Percentiles rank a stretch among this genome's conserved stretches.
Conservation (phyloP, 1,140 invertebrate genomes). For the Elymnias hypermnestra region DNA sequence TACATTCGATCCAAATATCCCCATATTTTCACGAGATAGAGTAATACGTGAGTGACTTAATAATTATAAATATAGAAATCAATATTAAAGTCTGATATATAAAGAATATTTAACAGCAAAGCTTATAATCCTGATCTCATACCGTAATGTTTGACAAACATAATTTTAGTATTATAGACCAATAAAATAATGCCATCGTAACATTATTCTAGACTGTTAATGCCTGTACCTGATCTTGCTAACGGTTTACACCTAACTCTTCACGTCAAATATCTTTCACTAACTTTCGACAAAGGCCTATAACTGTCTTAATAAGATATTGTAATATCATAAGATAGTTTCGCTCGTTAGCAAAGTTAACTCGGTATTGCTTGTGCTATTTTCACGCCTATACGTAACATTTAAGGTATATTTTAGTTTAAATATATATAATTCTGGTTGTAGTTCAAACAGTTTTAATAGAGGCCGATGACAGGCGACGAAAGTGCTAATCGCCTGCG, state of each 20-base stretch:
- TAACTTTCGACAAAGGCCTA: conserved; percentile 16
- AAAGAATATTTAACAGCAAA: too few relatives aligned
- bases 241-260: conserved; percentile 13
- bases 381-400: conserved; percentile 2
- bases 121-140: too few relatives aligned
- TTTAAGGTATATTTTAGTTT: conserved; percentile 16
- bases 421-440: conserved; percentile 15
- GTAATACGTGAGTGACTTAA: too few relatives aligned
- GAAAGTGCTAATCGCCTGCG: conserved; percentile 61
- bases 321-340: conserved; percentile 1
- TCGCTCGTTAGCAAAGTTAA: not conserved
- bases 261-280: conserved; percentile 15
- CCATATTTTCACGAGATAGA: too few relatives aligned
- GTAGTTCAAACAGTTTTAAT: conserved; percentile 26
- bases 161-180: too few relatives aligned
- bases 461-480: conserved; percentile 51
- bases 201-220: too few relatives aligned
- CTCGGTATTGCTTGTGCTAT: not conserved
- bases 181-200: too few relatives aligned
- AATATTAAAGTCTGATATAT: too few relatives aligned
- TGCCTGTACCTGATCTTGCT: conserved; percentile 11
- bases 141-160: too few relatives aligned
- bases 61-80: too few relatives aligned
- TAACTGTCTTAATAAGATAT: conserved; percentile 16
- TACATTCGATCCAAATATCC: too few relatives aligned